Conservation (phyloP, 2,888 invertebrate genomes). For the Athripsodes cinereus region DNA sequence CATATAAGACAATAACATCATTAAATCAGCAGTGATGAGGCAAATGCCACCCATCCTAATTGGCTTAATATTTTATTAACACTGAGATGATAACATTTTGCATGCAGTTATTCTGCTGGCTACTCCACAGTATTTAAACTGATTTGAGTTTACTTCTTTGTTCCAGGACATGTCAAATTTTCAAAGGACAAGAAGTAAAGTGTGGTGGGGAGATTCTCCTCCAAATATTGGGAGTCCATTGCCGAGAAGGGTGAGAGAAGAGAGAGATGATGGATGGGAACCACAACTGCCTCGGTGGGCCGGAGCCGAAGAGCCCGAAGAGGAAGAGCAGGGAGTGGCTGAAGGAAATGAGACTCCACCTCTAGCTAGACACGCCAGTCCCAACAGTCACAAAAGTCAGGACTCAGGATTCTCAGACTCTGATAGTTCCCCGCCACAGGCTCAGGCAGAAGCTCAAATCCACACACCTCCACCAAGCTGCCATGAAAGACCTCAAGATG, state of each 20-base stretch:
- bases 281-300: constrained; percentile 50
- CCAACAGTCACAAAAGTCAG: constrained; percentile 65
- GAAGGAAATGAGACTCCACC: constrained; percentile 33
- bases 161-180: constrained; percentile 55
- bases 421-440: constrained; percentile 56
- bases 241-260: constrained; percentile 30
- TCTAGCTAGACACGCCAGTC: constrained; percentile 46
- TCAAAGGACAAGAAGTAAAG: constrained; percentile 61
- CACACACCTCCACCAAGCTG: constrained; percentile 23
- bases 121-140: not conserved
- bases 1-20: too few species aligned
- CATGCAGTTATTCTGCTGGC: too few species aligned
- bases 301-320: constrained; percentile 4
- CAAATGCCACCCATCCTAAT: too few species aligned
- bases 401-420: constrained; percentile 79
- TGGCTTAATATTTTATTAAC: too few species aligned
- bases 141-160: constrained; percentile 35
- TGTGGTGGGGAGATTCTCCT: constrained; percentile 59
- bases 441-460: constrained; percentile 45
- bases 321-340: constrained; percentile 11
- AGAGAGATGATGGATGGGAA: constrained; percentile 39
- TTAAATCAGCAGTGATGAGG: too few species aligned
- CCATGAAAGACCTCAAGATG: constrained; percentile 5
- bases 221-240: constrained; percentile 42
- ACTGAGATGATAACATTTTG: too few species aligned